Percentiles rank a stretch among this genome's conserved stretches.
phyloP scores from a whole-genome alignment of 2,797 vertebrate genomes.

The Sorex maritimensis region DNA sequence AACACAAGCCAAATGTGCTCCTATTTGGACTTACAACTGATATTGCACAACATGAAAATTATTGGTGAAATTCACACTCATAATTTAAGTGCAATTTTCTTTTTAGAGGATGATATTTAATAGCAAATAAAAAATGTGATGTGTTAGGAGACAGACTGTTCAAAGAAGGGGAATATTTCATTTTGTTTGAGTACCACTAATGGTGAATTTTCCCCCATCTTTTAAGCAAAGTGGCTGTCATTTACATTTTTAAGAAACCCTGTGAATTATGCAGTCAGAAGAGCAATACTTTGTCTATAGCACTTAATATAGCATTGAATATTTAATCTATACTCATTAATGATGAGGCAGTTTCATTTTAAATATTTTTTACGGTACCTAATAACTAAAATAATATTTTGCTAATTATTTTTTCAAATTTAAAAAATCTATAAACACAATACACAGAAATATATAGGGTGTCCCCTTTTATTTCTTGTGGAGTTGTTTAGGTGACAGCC shows the following conservation, averaged over 20 bases:
- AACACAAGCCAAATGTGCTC: background rate
- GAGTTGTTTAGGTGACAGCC: no score
- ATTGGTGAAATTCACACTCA: background rate
- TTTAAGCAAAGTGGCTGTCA: background rate
- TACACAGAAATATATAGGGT: background rate
- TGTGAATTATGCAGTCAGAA: background rate
- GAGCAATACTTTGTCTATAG: background rate
- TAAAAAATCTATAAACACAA: background rate
- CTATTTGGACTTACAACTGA: background rate
- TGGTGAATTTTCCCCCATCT: background rate
- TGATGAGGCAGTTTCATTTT: background rate
- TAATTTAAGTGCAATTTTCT: constrained; percentile 1
- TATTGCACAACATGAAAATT: background rate
- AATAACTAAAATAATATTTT: background rate
- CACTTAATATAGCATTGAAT: background rate
- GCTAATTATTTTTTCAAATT: background rate
- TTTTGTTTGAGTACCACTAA: background rate
- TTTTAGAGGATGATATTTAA: background rate
- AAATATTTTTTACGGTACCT: background rate
- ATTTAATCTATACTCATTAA: background rate
- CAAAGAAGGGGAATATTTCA: background rate
- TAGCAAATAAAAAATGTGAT: background rate
- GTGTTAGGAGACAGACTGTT: background rate
- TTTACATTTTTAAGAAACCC: background rate
- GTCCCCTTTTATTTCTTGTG: no score